phyloP scores from a whole-genome alignment of 1,140 invertebrate genomes.

The Euura saliciscinereae region DNA sequence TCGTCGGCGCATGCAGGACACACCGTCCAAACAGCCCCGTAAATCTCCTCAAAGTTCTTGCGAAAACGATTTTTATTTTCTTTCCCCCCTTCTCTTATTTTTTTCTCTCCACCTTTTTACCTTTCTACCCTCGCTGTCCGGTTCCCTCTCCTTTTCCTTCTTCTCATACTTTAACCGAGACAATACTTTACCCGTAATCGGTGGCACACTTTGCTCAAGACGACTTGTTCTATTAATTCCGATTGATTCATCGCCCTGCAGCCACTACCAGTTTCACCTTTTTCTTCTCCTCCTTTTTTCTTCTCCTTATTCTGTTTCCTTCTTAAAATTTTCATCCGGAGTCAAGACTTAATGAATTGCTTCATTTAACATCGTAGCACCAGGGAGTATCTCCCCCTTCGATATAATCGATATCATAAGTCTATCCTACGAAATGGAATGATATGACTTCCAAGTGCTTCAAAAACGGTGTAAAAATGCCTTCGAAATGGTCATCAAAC shows the following conservation, averaged over 20 bases:
- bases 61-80: background rate
- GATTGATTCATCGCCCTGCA: background rate
- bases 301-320: no score
- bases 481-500: no score
- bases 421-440: no score
- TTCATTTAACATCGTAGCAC: no score
- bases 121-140: background rate
- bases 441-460: no score
- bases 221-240: background rate
- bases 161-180: background rate
- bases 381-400: no score
- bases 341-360: no score
- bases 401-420: no score
- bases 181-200: background rate
- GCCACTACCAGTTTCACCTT: background rate
- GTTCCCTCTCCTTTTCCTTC: background rate
- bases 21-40: constrained; percentile 2
- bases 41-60: background rate
- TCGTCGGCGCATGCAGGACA: background rate
- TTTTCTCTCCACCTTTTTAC: background rate
- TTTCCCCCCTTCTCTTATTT: background rate
- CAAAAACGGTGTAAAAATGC: no score
- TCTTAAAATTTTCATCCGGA: no score
- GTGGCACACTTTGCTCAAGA: background rate
- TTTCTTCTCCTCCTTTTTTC: background rate